These are phyloP conservation scores for Zelleria hepariella DNA, from an alignment of 2,888 invertebrate species.

Conservation along the genomic window DNA sequence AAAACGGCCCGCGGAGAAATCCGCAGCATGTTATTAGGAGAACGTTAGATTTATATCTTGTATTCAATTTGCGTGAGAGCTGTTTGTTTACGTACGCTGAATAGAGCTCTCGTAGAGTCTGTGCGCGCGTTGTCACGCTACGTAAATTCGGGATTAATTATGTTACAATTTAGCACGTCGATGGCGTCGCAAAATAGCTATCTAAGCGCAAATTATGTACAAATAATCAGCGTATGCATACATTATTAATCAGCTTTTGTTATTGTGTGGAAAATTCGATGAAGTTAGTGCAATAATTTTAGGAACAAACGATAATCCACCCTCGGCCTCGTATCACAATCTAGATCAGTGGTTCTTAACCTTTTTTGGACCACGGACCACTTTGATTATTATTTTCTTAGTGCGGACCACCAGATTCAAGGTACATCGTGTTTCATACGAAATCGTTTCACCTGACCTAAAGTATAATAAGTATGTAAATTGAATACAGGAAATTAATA, in stretches of 20 bases:
- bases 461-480: too few relatives aligned
- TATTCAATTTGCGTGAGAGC: constrained; percentile 65
- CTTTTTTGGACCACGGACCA: too few relatives aligned
- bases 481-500: too few relatives aligned
- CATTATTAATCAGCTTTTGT: neutral
- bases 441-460: too few relatives aligned
- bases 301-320: too few relatives aligned
- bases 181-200: too few relatives aligned
- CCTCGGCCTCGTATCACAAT: too few relatives aligned
- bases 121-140: neutral
- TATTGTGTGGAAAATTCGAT: neutral
- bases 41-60: constrained; percentile 62
- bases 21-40: constrained; percentile 60
- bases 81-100: constrained; percentile 38
- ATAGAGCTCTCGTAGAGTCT: constrained; percentile 12
- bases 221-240: neutral
- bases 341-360: too few relatives aligned
- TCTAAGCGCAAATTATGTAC: neutral
- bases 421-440: too few relatives aligned
- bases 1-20: constrained; percentile 65
- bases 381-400: too few relatives aligned
- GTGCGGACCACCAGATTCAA: too few relatives aligned
- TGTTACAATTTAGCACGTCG: neutral
- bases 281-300: constrained; percentile 3
- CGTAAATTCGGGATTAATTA: neutral